Evolutionary conservation across 2,797 vertebrate species (phyloP).

Genomic region (Micrastur ruficollis): DNA sequence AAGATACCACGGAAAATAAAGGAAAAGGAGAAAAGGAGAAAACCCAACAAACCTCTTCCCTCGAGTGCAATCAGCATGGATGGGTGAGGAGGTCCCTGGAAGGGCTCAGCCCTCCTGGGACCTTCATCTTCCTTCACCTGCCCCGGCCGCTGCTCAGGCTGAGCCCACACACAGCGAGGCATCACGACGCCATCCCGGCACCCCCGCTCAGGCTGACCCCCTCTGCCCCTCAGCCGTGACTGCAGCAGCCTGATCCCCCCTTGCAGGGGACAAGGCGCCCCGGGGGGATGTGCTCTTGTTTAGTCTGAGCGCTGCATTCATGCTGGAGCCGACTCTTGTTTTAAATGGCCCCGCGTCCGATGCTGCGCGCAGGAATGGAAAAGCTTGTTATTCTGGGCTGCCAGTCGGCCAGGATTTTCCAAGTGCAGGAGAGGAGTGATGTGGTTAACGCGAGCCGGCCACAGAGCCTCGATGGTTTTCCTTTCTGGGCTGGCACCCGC

Average conservation of each 20-base stretch:
- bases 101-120: not conserved
- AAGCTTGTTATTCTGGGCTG: conserved; percentile 64
- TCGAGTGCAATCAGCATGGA: accelerated
- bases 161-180: not conserved
- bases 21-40: not conserved
- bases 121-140: not conserved
- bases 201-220: accelerated
- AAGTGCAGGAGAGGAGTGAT: conserved; percentile 6
- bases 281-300: not conserved
- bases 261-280: accelerated
- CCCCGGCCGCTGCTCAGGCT: not conserved
- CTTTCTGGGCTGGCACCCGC: not conserved
- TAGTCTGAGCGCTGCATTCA: not conserved
- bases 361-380: not conserved
- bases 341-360: not conserved
- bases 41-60: not conserved
- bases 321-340: conserved; percentile 23
- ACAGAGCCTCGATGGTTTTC: conserved; percentile 11
- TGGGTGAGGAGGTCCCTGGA: not conserved
- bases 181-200: accelerated
- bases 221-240: not conserved
- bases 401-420: not conserved
- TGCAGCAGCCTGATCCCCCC: not conserved
- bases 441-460: not conserved
- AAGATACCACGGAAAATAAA: not conserved